phyloP scores from a whole-genome alignment of 1,140 invertebrate genomes.

The Saccostrea cuccullata region DNA sequence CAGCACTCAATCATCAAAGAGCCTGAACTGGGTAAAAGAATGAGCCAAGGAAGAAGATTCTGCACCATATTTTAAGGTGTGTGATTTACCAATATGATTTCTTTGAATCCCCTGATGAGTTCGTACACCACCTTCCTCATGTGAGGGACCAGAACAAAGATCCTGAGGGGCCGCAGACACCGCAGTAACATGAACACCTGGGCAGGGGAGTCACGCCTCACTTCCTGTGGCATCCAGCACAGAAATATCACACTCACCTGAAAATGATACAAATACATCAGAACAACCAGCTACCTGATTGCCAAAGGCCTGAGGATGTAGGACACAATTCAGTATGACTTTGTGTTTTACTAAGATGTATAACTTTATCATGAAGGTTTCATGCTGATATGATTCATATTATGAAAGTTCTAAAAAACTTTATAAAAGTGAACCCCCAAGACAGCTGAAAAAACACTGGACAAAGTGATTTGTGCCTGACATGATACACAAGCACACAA shows the following conservation, averaged over 20 bases:
- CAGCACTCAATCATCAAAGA: not conserved
- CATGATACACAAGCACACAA: not conserved
- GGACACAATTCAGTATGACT: too few relatives aligned
- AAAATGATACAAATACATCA: constrained; percentile 11
- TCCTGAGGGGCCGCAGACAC: constrained; percentile 96
- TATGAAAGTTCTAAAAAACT: too few relatives aligned
- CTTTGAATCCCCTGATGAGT: constrained; percentile 98
- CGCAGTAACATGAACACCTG: constrained; percentile 97
- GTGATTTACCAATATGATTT: constrained; percentile 92
- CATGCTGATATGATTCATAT: too few relatives aligned
- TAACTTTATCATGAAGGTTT: too few relatives aligned
- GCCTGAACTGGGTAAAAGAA: too few relatives aligned
- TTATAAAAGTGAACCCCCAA: too few relatives aligned
- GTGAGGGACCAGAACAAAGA: constrained; percentile 98
- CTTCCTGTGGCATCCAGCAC: constrained; percentile 95
- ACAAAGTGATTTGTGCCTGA: too few relatives aligned
- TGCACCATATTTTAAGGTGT: not conserved
- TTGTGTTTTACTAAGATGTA: too few relatives aligned
- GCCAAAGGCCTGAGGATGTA: too few relatives aligned
- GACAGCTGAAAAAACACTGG: too few relatives aligned
- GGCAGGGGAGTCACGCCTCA: constrained; percentile 89
- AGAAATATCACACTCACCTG: constrained; percentile 89
- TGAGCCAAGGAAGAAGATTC: too few relatives aligned
- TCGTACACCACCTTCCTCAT: constrained; percentile 99
- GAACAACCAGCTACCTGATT: too few relatives aligned